These are phyloP conservation scores for Sylvia borin DNA, from an alignment of 2,797 vertebrate genomes.

Conservation along the genomic window DNA sequence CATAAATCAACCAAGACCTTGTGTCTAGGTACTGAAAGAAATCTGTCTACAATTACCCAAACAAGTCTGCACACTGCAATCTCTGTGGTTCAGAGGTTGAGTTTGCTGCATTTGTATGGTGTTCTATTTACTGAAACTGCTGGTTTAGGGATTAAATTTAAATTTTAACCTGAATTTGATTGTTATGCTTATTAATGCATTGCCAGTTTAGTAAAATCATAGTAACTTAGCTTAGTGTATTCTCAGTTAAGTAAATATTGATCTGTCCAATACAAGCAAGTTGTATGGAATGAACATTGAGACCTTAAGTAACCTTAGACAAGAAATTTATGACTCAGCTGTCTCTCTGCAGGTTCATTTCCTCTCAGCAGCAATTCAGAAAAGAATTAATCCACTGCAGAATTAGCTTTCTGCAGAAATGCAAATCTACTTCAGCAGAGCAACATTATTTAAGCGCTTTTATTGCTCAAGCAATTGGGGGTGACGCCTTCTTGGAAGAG, in stretches of 20 bases:
- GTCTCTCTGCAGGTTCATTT: constrained; percentile 12
- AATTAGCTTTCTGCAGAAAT: constrained; percentile 40
- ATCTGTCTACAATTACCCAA: not conserved
- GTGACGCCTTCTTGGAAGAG: not conserved
- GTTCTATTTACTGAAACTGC: not conserved
- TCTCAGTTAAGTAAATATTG: not conserved
- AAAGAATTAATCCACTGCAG: constrained; percentile 21
- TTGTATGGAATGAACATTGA: not conserved
- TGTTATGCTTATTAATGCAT: not conserved
- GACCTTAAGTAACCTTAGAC: constrained; percentile 13
- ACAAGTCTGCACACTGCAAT: not conserved
- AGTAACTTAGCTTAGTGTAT: not conserved
- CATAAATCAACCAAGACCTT: not conserved
- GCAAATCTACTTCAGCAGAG: constrained; percentile 14
- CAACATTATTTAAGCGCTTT: not conserved
- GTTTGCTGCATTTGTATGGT: not conserved
- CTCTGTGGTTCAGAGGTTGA: not conserved
- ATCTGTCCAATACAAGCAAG: not conserved
- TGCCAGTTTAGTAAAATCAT: not conserved
- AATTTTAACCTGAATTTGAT: not conserved
- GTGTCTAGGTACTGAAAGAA: not conserved
- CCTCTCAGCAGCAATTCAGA: constrained; percentile 17
- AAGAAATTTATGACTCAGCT: constrained; percentile 8
- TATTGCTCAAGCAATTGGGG: not conserved
- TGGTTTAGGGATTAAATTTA: not conserved